Evolutionary conservation across 2,888 invertebrate genomes (phyloP), one percentile per base, ranked within the genome.

Genomic region (Hydrotaea cyrtoneurina): DNA sequence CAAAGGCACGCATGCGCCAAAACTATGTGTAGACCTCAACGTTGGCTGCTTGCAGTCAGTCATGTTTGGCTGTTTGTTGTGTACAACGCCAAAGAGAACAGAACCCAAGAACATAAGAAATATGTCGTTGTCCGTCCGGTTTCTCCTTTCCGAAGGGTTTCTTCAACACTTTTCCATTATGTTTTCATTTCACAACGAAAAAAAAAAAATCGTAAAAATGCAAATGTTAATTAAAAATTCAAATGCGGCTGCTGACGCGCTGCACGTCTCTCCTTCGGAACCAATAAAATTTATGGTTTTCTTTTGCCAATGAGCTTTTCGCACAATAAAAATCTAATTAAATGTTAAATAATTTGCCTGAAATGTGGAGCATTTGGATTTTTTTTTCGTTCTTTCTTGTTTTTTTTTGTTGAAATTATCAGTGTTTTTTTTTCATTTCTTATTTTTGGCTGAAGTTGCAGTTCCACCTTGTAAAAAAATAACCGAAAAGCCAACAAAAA

Each of bases 1-100:
- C 57, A 73, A 57, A 73, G 75, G 73, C 77, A 83, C 83, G 80
- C 77, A 80, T 83, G 83, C 73, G 80, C 83, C 73, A 69, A 77
- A 43, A 43, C 19, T 43, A 17, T 43, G 11, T 11, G n/a, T 2
- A n/a, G 50, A 2, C 50, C 50, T n/a, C n/a, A n/a, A n/a, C n/a
- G n/a, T 50, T n/a, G 8, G n/a, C 13, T n/a, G 50, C n/a, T 31
- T 50, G 50, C n/a, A 2, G n/a, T n/a, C 50, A 50, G 3, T 50
- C 50, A 19, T 57, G 19, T 23, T 23, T 21, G n/a, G 7, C 11
- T 21, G 11, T 57, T n/a, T n/a, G n/a, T n/a, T n/a, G n/a, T 57
- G 21, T 21, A 21, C 55, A 10, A 5, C 0, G 19, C 23, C 55
- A 19, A 53, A 17, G 31, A 31, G 19, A n/a, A n/a, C 17, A 8